Base-by-base conservation (phyloP, 2,797 vertebrate genomes). In the Perodicticus potto region DNA sequence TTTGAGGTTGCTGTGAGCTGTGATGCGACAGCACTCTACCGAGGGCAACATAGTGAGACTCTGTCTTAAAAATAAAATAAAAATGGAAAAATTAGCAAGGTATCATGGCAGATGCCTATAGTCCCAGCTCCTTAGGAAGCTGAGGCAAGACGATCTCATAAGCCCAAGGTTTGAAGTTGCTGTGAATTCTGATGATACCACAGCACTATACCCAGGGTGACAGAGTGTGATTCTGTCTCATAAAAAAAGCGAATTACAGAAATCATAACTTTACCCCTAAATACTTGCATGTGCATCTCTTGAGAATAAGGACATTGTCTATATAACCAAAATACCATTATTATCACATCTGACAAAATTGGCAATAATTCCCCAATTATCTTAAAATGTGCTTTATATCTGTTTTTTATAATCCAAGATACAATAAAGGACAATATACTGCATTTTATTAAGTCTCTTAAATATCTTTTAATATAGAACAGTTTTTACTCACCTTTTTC, bases 281-380 rank as follows among this genome's bases (percentile, higher is more conserved):
- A 57, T 94, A 59, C 49, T 67, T 81, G 45, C 55, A 0, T 81
- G 69, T 93, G 32, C 23, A 37, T 43, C 37, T 81, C 67, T 86
- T 81, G 53, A 67, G 53, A 55, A 73, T 23, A 45, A 83, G 32
- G 77, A 80, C n/a, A 55, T 59, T 76, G 76, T 55, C 45, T 67
- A 0, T 84, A 59, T 84, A 76, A 61, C 19, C 23, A 67, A 25
- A 45, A 27, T 25, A 69, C 49, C 16, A 59, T 94, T 74, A 86
- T 86, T 34, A 57, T 83, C 59, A 95, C 16, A 43, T 27, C 49
- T 87, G 69, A 61, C 37, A 95, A 87, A 92, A 59, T 69, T 61
- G 67, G 32, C 20, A 78, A 14, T 76, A 67, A 67, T 76, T 76
- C 25, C 29, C 57, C 74, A 34, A 74, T 82, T 82, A 55, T 82